Evolutionary conservation across 2,113 vertebrate species (phyloP).

Genomic region (Agapornis roseicollis): DNA sequence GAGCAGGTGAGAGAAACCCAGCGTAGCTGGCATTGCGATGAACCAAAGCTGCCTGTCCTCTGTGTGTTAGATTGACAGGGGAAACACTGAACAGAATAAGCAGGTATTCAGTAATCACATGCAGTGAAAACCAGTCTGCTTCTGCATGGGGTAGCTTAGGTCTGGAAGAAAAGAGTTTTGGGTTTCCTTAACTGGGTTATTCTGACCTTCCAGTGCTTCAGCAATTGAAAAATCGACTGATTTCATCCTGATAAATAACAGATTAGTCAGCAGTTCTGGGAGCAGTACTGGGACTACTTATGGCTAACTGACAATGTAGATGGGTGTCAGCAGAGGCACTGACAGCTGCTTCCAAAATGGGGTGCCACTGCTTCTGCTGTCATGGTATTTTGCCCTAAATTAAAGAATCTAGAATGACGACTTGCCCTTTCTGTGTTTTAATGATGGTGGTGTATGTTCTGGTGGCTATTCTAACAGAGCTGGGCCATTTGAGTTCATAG

Average conservation of each 20-base stretch:
- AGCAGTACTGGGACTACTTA: neutral
- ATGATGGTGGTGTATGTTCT: rapidly evolving
- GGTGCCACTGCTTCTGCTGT: neutral
- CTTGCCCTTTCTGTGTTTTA: neutral
- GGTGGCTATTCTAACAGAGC: neutral
- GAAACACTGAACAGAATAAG: neutral
- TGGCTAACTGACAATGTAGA: no score
- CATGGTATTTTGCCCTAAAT: neutral
- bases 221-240: neutral
- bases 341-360: neutral
- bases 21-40: neutral
- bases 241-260: neutral
- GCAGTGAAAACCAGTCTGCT: neutral
- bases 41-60: neutral
- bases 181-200: neutral
- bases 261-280: neutral
- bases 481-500: neutral
- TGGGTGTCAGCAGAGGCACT: neutral
- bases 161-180: neutral
- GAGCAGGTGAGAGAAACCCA: neutral
- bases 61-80: neutral
- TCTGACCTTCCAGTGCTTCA: neutral
- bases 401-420: neutral
- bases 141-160: neutral
- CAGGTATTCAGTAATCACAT: rapidly evolving